A percentile compares a stretch with the other conserved stretches of the same genome.
Conservation (phyloP, 2,888 invertebrate genomes). For the Archips xylosteana region DNA sequence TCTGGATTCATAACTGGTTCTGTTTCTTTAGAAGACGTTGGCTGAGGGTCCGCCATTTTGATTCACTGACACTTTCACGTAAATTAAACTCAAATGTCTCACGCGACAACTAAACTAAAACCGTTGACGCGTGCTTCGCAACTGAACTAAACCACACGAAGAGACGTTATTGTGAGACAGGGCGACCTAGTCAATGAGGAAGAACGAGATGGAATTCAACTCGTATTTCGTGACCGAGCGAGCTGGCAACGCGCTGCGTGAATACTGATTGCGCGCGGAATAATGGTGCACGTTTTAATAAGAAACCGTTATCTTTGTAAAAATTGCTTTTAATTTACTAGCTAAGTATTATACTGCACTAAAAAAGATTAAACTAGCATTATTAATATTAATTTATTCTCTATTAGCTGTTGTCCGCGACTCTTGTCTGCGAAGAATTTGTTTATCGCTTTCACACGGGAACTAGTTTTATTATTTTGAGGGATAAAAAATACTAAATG, state of each 20-base stretch:
- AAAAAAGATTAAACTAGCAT: no score
- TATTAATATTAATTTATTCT: no score
- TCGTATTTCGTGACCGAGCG: not conserved
- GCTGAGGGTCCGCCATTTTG: slow-evolving; percentile 25
- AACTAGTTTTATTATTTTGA: no score
- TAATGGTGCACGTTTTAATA: slow-evolving; percentile 16
- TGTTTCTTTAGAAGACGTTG: slow-evolving; percentile 7
- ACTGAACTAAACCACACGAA: slow-evolving; percentile 29
- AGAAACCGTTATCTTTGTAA: no score
- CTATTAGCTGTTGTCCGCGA: no score
- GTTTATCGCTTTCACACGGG: no score
- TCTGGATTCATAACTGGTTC: not conserved
- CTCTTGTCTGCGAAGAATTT: no score
- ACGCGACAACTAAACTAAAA: not conserved
- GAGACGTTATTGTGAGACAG: not conserved
- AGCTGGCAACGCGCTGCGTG: slow-evolving; percentile 30
- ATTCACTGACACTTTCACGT: not conserved
- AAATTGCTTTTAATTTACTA: not conserved
- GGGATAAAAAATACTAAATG: no score
- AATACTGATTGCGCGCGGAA: slow-evolving; percentile 11
- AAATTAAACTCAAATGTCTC: not conserved
- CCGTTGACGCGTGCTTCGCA: not conserved
- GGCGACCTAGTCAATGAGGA: not conserved
- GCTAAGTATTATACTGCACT: no score
- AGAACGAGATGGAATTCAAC: slow-evolving; percentile 12